A percentile compares a stretch with the other conserved stretches of the same genome.
Conservation (phyloP, 30 jellyfish, hydroid and myxozoan genomes). For the Sanderia malayensis region DNA sequence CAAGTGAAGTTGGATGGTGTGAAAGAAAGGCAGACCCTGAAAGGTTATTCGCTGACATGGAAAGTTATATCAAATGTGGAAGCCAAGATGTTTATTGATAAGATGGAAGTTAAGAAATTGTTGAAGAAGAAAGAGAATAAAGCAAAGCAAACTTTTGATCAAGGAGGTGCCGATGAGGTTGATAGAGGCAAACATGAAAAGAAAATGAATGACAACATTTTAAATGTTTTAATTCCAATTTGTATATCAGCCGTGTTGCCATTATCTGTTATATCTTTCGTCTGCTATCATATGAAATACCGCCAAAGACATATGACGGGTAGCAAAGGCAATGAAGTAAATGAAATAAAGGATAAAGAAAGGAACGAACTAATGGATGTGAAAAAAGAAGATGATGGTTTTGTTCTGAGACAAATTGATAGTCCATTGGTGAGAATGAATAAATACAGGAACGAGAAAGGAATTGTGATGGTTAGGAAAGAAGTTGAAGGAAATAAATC, state of each 20-base stretch:
- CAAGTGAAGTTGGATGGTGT: background rate
- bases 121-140: background rate
- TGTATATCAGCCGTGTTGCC: background rate
- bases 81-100: background rate
- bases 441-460: background rate
- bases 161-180: background rate
- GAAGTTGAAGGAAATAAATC: background rate
- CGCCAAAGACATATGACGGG: background rate
- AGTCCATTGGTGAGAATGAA: conserved; percentile 28
- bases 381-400: conserved; percentile 2
- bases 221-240: background rate
- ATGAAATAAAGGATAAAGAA: background rate
- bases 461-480: background rate
- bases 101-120: background rate
- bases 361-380: no score
- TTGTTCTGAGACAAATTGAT: conserved; percentile 2
- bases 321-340: background rate
- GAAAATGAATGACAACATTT: background rate
- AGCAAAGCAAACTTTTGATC: background rate
- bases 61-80: background rate
- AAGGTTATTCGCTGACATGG: conserved; percentile 4
- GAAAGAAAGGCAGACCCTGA: background rate
- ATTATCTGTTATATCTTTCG: background rate
- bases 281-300: background rate
- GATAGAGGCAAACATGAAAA: background rate